Evolutionary conservation across 2,113 vertebrate species (phyloP).

Genomic region (Serilophus lunatus): DNA sequence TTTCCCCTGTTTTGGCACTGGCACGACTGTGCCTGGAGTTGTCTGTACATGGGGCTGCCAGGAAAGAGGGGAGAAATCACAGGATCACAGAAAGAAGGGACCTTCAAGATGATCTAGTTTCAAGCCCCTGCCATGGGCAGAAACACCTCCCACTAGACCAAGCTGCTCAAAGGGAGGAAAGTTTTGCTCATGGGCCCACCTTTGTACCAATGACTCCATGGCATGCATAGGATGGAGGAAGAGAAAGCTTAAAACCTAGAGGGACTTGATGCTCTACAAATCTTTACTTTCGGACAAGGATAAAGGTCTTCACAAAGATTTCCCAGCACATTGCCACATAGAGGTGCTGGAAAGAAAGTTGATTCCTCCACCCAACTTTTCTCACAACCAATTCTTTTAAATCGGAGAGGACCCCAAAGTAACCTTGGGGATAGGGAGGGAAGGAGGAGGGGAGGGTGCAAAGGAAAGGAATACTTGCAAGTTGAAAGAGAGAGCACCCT

Average conservation of each 20-base stretch:
- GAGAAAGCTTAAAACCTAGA: neutral
- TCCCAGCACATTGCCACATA: neutral
- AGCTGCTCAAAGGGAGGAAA: neutral
- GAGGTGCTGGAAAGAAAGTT: neutral
- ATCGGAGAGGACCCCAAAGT: neutral
- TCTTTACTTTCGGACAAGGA: neutral
- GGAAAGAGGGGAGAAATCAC: neutral
- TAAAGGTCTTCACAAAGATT: neutral
- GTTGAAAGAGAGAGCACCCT: neutral
- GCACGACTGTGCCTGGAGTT: neutral
- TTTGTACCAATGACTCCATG: fast-evolving
- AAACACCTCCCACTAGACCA: neutral
- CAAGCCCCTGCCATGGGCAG: neutral
- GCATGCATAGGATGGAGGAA: fast-evolving
- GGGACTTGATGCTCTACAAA: neutral
- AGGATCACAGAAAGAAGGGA: neutral
- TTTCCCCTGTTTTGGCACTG: neutral
- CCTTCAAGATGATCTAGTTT: neutral
- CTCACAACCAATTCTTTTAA: neutral
- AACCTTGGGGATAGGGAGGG: neutral
- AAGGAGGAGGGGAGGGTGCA: no score
- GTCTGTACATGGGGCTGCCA: neutral
- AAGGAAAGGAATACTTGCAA: neutral
- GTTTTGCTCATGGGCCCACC: fast-evolving
- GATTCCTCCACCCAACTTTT: neutral